Percentiles rank a stretch among this genome's conserved stretches.
Evolutionary conservation across 2,113 vertebrate genomes (phyloP).

Genomic region (Tragulus kanchil): DNA sequence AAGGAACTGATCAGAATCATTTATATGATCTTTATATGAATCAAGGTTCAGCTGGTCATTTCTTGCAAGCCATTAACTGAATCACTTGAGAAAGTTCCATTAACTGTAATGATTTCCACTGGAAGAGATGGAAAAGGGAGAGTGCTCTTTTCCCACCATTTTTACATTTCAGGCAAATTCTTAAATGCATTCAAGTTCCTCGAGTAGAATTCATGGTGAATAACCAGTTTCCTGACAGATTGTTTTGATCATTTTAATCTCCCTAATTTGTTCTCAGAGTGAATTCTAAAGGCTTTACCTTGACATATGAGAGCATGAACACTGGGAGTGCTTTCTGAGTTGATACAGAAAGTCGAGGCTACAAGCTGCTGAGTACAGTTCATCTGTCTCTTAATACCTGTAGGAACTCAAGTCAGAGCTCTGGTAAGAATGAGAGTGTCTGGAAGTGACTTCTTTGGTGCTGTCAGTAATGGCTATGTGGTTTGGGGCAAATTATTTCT

Average conservation of each 20-base stretch:
- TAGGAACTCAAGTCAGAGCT: not conserved
- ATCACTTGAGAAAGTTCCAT: not conserved
- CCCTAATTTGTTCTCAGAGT: not conserved
- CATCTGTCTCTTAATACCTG: not conserved
- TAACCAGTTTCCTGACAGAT: not conserved
- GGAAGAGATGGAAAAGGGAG: not conserved
- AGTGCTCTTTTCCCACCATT: not conserved
- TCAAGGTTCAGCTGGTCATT: conserved; percentile 7
- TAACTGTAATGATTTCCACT: not conserved
- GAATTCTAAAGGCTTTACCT: not conserved
- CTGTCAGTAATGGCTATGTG: not conserved
- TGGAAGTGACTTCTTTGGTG: not conserved
- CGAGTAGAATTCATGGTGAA: not conserved
- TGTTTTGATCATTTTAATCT: conserved; percentile 16
- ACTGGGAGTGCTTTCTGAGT: not conserved
- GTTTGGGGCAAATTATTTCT: not conserved
- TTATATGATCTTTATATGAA: not conserved
- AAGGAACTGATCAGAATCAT: not conserved
- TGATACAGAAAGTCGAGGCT: not conserved
- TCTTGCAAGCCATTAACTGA: not conserved
- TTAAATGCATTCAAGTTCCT: not conserved
- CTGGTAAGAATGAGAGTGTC: not conserved
- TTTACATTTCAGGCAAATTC: conserved; percentile 19
- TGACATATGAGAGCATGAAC: not conserved
- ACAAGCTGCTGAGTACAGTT: not conserved